Base-by-base conservation (phyloP, 2,888 invertebrate genomes). In the Euplexia lucipara region DNA sequence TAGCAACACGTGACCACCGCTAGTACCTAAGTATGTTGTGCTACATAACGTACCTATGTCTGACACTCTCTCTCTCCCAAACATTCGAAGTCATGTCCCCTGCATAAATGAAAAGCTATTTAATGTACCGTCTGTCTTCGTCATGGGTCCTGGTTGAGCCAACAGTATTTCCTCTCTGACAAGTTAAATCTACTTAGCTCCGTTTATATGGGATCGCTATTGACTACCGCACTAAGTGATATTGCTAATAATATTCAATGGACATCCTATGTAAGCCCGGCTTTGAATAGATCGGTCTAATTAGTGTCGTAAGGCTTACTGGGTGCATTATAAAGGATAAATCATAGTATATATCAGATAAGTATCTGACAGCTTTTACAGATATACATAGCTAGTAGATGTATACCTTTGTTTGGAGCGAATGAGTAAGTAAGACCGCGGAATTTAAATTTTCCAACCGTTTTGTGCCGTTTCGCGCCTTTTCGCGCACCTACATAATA, bases 201-300 rank as follows among this genome's bases (percentile, higher is more conserved):
- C 10, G 8, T 37, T 32, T 30, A 22, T 26, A 16, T 10, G 16
- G 18, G 4, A 20, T 41, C 8, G 14, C 10, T n/a, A 42, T 37
- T 42, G 32, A 32, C 14, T 45, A 44, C 16, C 26, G 26, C 39
- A 47, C 45, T 67, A 41, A 73, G 74, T 73, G 39, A 47, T 58
- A 67, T 37, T 66, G 26, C 51, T 47, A 73, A 57, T 57, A 54
- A 72, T 44, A 65, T 65, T 44, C 65, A 18, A 54, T 54, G 49
- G 73, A 26, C 48, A 44, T 54, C 37, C 48, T 35, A 3, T 44
- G 34, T 69, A 65, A 72, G 34, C 54, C 39, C 9, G 34, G 73
- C 65, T 69, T 49, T 44, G n/a, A 18, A 49, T 48, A 44, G 37
- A 64, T 54, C 26, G 12, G 14, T 34, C 34, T 49, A 42, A 72